Evolutionary conservation across 2,888 invertebrate species (phyloP).

Genomic region (Cephus pygmeus): DNA sequence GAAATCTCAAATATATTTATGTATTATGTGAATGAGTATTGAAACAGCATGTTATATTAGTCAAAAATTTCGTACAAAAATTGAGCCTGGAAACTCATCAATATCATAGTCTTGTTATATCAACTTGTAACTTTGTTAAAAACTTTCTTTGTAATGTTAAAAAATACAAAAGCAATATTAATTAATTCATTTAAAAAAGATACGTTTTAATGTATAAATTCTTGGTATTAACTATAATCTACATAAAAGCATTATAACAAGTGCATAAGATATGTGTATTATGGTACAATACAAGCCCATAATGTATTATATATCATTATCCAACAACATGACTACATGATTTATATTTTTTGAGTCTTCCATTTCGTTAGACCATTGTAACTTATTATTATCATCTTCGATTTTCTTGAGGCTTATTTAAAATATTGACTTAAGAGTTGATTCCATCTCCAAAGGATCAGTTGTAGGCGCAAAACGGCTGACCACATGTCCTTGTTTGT

Average conservation of each 20-base stretch:
- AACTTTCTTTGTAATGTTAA: not conserved
- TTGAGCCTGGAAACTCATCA: not conserved
- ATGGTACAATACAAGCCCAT: not conserved
- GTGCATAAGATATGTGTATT: not conserved
- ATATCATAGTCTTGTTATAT: not conserved
- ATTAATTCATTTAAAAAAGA: not conserved
- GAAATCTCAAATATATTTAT: not conserved
- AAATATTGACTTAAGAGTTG: slow-evolving; percentile 56
- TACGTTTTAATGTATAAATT: not conserved
- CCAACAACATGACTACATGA: too few relatives aligned
- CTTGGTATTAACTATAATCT: not conserved
- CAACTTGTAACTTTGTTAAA: not conserved
- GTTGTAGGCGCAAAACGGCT: slow-evolving; percentile 72
- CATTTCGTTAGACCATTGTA: not conserved
- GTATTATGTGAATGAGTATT: not conserved
- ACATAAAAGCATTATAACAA: not conserved
- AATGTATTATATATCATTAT: not conserved
- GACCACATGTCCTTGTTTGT: slow-evolving; percentile 76
- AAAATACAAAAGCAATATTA: not conserved
- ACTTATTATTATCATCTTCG: not conserved
- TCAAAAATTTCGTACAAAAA: not conserved
- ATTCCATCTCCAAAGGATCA: slow-evolving; percentile 67
- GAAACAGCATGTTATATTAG: not conserved
- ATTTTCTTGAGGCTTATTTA: not conserved
- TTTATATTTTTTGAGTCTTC: not conserved